Percentiles rank a stretch among this genome's conserved stretches.
Evolutionary conservation across 2,888 invertebrate species (phyloP).

Genomic region (Pilophorus perplexus): DNA sequence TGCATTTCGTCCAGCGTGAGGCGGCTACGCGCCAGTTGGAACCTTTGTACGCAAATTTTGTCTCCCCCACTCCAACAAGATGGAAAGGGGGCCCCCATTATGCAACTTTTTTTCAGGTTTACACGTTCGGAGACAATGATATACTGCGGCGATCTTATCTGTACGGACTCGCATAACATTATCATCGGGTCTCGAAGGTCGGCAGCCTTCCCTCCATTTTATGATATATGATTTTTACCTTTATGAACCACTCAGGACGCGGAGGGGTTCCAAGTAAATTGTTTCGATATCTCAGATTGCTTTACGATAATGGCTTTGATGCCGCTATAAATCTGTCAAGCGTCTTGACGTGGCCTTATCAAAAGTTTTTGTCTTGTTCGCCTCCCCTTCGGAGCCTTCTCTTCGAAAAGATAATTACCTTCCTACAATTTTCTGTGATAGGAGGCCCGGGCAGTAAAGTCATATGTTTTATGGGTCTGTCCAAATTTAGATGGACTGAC

Average conservation of each 20-base stretch:
- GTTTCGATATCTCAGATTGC: conserved; percentile 38
- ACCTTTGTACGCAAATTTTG: conserved; percentile 41
- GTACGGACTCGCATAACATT: conserved; percentile 33
- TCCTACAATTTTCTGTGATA: conserved; percentile 25
- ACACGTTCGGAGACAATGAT: conserved; percentile 38
- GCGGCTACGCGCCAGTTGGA: conserved; percentile 31
- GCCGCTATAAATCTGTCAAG: conserved; percentile 34
- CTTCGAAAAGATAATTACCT: conserved; percentile 29
- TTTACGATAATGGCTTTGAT: conserved; percentile 36
- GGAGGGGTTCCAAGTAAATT: conserved; percentile 22
- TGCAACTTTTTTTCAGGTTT: conserved; percentile 35
- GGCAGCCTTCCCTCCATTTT: conserved; percentile 21
- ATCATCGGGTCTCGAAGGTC: conserved; percentile 33
- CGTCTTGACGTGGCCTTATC: conserved; percentile 29
- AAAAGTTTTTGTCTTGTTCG: conserved; percentile 29
- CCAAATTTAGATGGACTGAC: conserved; percentile 39
- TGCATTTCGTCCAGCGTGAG: conserved; percentile 26
- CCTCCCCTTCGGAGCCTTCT: too few relatives aligned
- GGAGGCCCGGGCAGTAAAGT: conserved; percentile 22
- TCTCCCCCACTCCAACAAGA: neutral
- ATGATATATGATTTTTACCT: conserved; percentile 39
- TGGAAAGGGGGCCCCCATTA: conserved; percentile 12
- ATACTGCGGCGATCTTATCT: conserved; percentile 33
- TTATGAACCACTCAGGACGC: conserved; percentile 19
- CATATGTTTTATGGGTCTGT: conserved; percentile 36